Percentiles rank a stretch among this genome's conserved stretches.
Conservation (phyloP, 2,888 invertebrate genomes). For the Lasioglossum calceatum region DNA sequence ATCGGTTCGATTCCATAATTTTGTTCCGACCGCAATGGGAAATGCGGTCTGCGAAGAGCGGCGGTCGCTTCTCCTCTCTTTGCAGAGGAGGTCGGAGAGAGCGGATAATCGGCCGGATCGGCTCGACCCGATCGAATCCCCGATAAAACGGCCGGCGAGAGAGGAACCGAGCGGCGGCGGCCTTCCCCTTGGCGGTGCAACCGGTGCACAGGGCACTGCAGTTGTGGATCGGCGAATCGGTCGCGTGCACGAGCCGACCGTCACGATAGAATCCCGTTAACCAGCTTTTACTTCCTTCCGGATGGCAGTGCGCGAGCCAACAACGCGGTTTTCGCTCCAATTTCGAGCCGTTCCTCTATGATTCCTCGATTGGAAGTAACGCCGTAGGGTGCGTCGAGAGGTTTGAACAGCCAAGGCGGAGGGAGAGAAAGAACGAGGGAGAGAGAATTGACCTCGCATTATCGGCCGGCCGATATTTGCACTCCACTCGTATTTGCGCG, state of each 20-base stretch:
- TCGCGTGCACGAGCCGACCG: slow-evolving; percentile 2
- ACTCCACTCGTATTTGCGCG: slow-evolving; percentile 80
- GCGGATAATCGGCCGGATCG: slow-evolving; percentile 29
- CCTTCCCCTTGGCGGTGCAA: slow-evolving; percentile 6
- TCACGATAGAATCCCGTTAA: slow-evolving; percentile 27
- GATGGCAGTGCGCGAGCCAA: slow-evolving; percentile 33
- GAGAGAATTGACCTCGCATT: slow-evolving; percentile 80
- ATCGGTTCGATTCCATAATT: slow-evolving; percentile 32
- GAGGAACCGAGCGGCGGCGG: neutral
- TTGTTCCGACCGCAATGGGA: slow-evolving; percentile 25
- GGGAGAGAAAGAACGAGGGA: slow-evolving; percentile 38
- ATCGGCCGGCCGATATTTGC: slow-evolving; percentile 82
- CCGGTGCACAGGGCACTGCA: neutral
- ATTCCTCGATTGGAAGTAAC: slow-evolving; percentile 73
- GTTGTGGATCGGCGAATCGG: neutral
- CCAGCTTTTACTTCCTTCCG: slow-evolving; percentile 53
- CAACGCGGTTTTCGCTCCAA: slow-evolving; percentile 51
- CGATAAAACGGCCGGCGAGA: slow-evolving; percentile 22
- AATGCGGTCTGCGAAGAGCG: slow-evolving; percentile 17
- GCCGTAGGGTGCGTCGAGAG: slow-evolving; percentile 69
- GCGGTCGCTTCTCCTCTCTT: slow-evolving; percentile 9
- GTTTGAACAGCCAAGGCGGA: slow-evolving; percentile 58
- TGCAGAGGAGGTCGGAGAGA: slow-evolving; percentile 7
- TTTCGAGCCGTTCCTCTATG: slow-evolving; percentile 62
- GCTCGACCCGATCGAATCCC: slow-evolving; percentile 36